Conservation (phyloP, 2,888 invertebrate species). For the Chrysolina americana region DNA sequence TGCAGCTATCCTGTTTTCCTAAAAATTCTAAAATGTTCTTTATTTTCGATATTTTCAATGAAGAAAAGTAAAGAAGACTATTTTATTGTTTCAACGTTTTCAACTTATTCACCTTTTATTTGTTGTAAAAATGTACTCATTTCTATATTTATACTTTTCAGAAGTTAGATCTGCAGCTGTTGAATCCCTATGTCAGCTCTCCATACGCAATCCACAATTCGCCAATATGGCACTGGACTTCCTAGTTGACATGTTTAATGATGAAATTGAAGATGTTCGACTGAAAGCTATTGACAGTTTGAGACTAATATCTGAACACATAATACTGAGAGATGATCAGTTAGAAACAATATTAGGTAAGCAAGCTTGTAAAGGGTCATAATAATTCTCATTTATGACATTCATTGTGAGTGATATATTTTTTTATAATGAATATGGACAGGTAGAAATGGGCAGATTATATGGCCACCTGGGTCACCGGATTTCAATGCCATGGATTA, state of each 20-base stretch:
- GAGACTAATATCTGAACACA: conserved; percentile 89
- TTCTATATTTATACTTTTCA: conserved; percentile 57
- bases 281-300: conserved; percentile 95
- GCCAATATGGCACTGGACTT: conserved; percentile 94
- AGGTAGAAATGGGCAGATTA: too few species aligned
- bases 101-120: conserved; percentile 3
- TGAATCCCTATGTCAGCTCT: conserved; percentile 92
- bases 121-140: neutral
- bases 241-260: conserved; percentile 99
- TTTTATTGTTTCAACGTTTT: conserved; percentile 2
- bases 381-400: neutral
- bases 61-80: too few species aligned
- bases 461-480: too few species aligned
- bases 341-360: conserved; percentile 88
- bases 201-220: conserved; percentile 86
- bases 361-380: neutral
- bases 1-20: too few species aligned
- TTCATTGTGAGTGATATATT: too few species aligned
- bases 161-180: conserved; percentile 97
- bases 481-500: too few species aligned
- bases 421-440: too few species aligned
- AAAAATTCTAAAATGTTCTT: too few species aligned
- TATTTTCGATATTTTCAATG: too few species aligned
- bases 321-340: conserved; percentile 94
- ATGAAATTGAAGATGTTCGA: conserved; percentile 97